These are phyloP conservation scores for Acanthis flammea DNA, from an alignment of 2,797 vertebrate species.

Conservation along the genomic window DNA sequence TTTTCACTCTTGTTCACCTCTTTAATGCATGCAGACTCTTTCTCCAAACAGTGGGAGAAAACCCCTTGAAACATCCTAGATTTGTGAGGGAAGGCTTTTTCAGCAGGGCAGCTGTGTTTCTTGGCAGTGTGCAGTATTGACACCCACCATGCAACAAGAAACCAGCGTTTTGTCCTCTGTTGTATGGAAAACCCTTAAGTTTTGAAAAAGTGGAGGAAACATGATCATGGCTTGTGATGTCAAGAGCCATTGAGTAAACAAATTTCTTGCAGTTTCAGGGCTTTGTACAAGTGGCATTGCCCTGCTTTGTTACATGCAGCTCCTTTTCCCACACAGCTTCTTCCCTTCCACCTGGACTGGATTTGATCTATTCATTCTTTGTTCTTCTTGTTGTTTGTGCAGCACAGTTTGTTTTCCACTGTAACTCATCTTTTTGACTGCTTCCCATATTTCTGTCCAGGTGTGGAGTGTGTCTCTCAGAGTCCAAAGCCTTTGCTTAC, in stretches of 20 bases:
- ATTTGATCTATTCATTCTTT: background rate
- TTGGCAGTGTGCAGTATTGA: slow-evolving; percentile 15
- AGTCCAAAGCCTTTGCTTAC: background rate
- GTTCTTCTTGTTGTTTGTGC: background rate
- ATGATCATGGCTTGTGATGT: background rate
- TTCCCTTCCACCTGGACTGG: background rate
- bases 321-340: background rate
- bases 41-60: background rate
- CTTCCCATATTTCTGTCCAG: background rate
- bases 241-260: background rate
- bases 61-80: background rate
- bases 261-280: background rate
- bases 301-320: background rate
- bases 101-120: slow-evolving; percentile 44
- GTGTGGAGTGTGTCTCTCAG: background rate
- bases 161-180: slow-evolving; percentile 44
- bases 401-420: background rate
- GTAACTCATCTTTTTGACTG: background rate
- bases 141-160: slow-evolving; percentile 30
- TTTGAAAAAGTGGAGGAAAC: slow-evolving; percentile 18
- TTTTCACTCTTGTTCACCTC: slow-evolving; percentile 2
- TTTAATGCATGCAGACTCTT: background rate
- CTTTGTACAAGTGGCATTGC: background rate
- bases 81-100: background rate
- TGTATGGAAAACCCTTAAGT: background rate